Conservation (phyloP, 2,113 vertebrate genomes). For the Saccopteryx bilineata region DNA sequence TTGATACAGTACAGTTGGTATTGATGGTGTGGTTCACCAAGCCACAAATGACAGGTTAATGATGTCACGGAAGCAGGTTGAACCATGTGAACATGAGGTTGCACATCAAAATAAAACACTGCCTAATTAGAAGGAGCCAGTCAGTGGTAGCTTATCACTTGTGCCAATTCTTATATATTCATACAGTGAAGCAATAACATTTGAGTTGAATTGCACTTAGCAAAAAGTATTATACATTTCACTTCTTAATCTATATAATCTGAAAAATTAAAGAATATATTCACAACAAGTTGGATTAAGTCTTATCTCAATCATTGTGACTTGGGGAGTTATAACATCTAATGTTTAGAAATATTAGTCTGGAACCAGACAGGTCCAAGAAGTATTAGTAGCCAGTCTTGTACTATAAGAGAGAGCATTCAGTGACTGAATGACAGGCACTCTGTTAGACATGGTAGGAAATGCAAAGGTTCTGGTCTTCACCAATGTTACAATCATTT, state of each 20-base stretch:
- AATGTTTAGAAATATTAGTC: constrained; percentile 35
- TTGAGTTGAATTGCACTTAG: constrained; percentile 19
- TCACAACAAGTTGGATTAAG: neutral
- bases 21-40: constrained; percentile 3
- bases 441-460: neutral
- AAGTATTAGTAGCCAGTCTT: neutral
- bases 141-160: neutral
- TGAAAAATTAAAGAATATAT: constrained; percentile 24
- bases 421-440: neutral
- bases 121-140: neutral
- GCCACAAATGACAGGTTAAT: neutral
- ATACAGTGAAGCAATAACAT: neutral
- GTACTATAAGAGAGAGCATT: neutral
- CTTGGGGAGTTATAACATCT: neutral
- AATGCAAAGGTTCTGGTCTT: constrained; percentile 55
- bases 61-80: neutral
- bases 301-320: neutral
- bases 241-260: neutral
- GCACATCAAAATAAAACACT: neutral
- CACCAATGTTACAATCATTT: neutral
- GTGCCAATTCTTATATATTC: neutral
- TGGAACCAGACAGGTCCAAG: neutral
- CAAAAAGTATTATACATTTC: neutral
- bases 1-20: neutral
- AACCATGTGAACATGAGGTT: neutral